Conservation (phyloP, 2,797 vertebrate species). For the Galagoides demidoff region DNA sequence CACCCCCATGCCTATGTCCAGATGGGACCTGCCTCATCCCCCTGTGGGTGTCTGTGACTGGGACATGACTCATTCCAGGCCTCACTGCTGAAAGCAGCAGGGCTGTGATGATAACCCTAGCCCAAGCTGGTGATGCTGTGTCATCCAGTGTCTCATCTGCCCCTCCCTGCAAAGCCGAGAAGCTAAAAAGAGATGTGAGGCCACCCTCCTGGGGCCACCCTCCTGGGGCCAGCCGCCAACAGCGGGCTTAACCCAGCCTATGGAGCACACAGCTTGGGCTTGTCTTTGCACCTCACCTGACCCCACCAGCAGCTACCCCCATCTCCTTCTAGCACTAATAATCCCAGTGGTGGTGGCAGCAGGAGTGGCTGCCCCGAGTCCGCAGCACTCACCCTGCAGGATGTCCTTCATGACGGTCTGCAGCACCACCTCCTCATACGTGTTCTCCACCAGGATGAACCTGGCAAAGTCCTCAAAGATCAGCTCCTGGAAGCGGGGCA, state of each 20-base stretch:
- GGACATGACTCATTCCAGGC: neutral
- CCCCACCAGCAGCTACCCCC: neutral
- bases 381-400: slow-evolving; percentile 91
- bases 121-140: neutral
- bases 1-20: fast-evolving
- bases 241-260: neutral
- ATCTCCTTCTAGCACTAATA: neutral
- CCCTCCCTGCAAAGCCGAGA: neutral
- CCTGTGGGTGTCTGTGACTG: fast-evolving
- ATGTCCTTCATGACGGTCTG: slow-evolving; percentile 98
- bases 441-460: slow-evolving; percentile 96
- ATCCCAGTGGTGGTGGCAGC: fast-evolving
- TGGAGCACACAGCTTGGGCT: fast-evolving
- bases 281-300: neutral
- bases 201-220: neutral
- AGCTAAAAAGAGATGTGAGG: fast-evolving
- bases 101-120: neutral
- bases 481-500: slow-evolving; percentile 95
- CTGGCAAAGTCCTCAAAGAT: slow-evolving; percentile 97
- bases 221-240: neutral
- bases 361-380: neutral
- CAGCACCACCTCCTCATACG: slow-evolving; percentile 96
- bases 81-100: neutral
- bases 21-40: fast-evolving
- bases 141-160: neutral